Evolutionary conservation across 2,888 invertebrate species (phyloP).

Genomic region (Pollenia angustigena): DNA sequence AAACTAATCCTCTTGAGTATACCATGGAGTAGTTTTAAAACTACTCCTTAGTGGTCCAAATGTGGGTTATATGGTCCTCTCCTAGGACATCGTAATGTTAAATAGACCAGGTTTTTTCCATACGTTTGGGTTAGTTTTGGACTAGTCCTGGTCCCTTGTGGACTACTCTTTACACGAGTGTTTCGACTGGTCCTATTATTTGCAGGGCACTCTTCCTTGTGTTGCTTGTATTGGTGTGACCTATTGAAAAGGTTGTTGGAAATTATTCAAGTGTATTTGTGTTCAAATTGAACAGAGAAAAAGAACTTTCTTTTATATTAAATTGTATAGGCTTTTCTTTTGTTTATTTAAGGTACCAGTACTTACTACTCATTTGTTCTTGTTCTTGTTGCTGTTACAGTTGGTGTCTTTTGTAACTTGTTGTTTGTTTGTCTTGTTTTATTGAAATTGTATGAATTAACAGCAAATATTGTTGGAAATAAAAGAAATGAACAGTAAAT

Average conservation of each 20-base stretch:
- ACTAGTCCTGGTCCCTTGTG: too few relatives aligned
- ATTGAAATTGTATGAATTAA: constrained; percentile 51
- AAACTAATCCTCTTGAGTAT: too few relatives aligned
- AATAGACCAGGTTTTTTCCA: too few relatives aligned
- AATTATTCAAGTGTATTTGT: constrained; percentile 39
- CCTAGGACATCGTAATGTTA: too few relatives aligned
- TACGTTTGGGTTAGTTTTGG: too few relatives aligned
- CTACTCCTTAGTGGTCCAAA: too few relatives aligned
- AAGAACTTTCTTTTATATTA: constrained; percentile 16
- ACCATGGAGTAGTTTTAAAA: too few relatives aligned
- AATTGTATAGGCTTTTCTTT: constrained; percentile 32
- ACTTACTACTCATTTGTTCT: not conserved
- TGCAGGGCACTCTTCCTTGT: not conserved
- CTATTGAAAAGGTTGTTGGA: constrained; percentile 9
- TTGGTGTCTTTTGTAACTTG: constrained; percentile 24
- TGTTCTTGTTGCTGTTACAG: constrained; percentile 4
- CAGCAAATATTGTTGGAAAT: constrained; percentile 35
- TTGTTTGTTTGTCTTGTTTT: constrained; percentile 50
- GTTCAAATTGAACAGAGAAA: not conserved
- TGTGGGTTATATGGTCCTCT: too few relatives aligned
- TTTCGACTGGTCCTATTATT: too few relatives aligned
- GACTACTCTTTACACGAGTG: too few relatives aligned
- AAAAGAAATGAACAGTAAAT: constrained; percentile 21
- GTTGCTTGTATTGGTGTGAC: not conserved
- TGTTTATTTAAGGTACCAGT: constrained; percentile 37